These are phyloP conservation scores for Lerista edwardsae DNA, from an alignment of 2,797 vertebrate genomes.

Conservation along the genomic window DNA sequence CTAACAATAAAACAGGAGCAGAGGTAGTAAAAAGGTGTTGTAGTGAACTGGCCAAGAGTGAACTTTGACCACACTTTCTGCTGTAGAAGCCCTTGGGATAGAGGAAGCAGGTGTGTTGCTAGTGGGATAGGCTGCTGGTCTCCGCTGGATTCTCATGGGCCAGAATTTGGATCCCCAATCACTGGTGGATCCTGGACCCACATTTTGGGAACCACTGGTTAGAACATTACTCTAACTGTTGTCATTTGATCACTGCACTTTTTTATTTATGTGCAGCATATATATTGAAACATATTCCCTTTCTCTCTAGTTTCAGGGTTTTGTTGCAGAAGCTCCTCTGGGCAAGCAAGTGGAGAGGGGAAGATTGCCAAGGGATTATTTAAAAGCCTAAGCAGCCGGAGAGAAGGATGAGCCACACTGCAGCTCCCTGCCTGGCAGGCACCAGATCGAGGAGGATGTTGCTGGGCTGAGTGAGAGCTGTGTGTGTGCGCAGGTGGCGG, in stretches of 20 bases:
- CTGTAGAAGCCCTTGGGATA: background rate
- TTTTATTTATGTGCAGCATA: too few species aligned
- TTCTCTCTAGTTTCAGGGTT: constrained; percentile 53
- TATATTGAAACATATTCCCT: background rate
- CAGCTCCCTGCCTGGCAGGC: constrained; percentile 28
- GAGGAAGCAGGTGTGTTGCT: too few species aligned
- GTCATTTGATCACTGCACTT: background rate
- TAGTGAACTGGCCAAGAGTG: too few species aligned
- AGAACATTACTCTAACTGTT: background rate
- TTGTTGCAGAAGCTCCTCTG: background rate
- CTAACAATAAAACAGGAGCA: too few species aligned
- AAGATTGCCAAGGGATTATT: constrained; percentile 48
- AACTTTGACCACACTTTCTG: background rate
- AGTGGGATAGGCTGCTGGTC: background rate
- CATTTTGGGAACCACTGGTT: too few species aligned
- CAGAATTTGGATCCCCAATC: background rate
- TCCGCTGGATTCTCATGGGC: too few species aligned
- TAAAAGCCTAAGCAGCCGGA: constrained; percentile 9
- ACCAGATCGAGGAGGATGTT: constrained; percentile 12
- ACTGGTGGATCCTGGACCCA: too few species aligned
- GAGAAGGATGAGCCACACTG: constrained; percentile 43
- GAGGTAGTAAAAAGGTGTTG: too few species aligned
- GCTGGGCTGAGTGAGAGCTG: background rate
- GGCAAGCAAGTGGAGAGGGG: constrained; percentile 1
- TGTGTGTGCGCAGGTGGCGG: accelerated